Evolutionary conservation across 2,888 invertebrate species (phyloP), one percentile per base, ranked within the genome.

Genomic region (Troides helena): DNA sequence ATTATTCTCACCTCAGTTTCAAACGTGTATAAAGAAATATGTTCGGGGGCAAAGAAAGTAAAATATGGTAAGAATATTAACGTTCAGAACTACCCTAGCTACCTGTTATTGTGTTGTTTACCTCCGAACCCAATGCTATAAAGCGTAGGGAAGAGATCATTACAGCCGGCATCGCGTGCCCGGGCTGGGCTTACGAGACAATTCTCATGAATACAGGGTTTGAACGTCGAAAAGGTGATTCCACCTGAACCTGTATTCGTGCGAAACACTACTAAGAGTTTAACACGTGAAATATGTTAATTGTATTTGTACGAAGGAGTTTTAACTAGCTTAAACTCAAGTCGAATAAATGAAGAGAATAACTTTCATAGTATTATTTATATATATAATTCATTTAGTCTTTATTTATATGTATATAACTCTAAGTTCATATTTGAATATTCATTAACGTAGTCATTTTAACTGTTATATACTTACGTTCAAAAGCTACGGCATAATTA

Each of bases 91-190:
- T 58, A 58, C 36, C 36, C 60, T n/a, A 36, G 36, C 30, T 36
- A 36, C 39, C 18, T 36, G 50, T 63, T 50, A 53, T 53, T 18
- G 53, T 39, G 65, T 59, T 46, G 58, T 67, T 67, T 61, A 62
- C 36, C 25, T 10, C 14, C 62, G 56, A 67, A 67, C 21, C 18
- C 23, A 18, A 67, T 56, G 57, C 67, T 25, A 67, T 67, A 62
- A 67, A 67, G 43, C 62, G 43, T 43, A 56, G 43, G 67, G n/a
- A 67, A 43, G 62, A 62, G 62, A 67, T 62, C 43, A 43, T 67
- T 67, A 56, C n/a, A 61, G 57, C n/a, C 23, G 67, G 39, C 23
- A 62, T 67, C 67, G 67, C 67, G 67, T 67, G 67, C 46, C 62
- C 43, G 67, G n/a, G 25, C 65, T 25, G 36, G 23, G 56, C 62